These are phyloP conservation scores for human (Homo sapiens) DNA, from an alignment of 2,113 vertebrate genomes.

Conservation along the genomic window GRCh38 chr14:22906001-22906500, in stretches of 20 bases:
- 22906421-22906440: neutral
- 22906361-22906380: constrained; percentile 24
- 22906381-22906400: neutral
- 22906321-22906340: constrained; percentile 66
- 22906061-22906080: neutral
- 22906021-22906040: neutral
- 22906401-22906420: neutral
- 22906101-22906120: neutral
- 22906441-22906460: neutral
- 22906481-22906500: neutral
- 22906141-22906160: neutral
- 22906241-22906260: constrained; percentile 68
- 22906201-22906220: constrained; percentile 67
- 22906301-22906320: constrained; percentile 61
- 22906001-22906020: neutral
- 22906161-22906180: neutral
- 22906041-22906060: neutral
- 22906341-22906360: constrained; percentile 66
- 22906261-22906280: constrained; percentile 70
- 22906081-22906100: neutral
- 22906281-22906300: constrained; percentile 69
- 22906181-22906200: constrained; percentile 61
- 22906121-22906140: neutral
- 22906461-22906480: neutral
- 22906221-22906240: constrained; percentile 59